A percentile compares a stretch with the other conserved stretches of the same genome.
Evolutionary conservation across 2,888 invertebrate genomes (phyloP).

Genomic region (Parnassius mnemosyne): DNA sequence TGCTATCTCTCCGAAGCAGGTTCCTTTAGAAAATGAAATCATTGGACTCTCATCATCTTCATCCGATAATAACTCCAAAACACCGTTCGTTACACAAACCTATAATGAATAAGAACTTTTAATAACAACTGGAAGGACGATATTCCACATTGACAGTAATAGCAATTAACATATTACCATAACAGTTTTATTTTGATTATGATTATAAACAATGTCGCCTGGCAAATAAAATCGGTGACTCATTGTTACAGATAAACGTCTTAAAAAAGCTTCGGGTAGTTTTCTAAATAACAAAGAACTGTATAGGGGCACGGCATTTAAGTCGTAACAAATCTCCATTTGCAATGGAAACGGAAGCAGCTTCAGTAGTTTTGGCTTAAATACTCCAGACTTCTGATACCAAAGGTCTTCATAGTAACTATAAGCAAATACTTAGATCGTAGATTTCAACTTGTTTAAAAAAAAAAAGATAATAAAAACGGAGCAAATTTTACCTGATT

Average conservation of each 20-base stretch:
- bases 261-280: slow-evolving; percentile 75
- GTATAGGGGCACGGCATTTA: slow-evolving; percentile 73
- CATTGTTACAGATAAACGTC: slow-evolving; percentile 74
- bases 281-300: slow-evolving; percentile 75
- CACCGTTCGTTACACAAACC: slow-evolving; percentile 75
- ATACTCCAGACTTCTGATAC: slow-evolving; percentile 76
- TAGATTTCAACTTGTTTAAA: too few species aligned
- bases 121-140: not conserved
- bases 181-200: slow-evolving; percentile 73
- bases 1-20: slow-evolving; percentile 77
- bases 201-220: slow-evolving; percentile 73
- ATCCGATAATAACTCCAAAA: slow-evolving; percentile 72
- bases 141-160: not conserved
- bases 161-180: slow-evolving; percentile 57
- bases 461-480: too few species aligned
- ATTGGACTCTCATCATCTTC: slow-evolving; percentile 79
- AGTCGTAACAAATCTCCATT: slow-evolving; percentile 76
- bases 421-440: not conserved
- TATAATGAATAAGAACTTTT: slow-evolving; percentile 32
- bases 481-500: slow-evolving; percentile 48
- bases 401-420: slow-evolving; percentile 78
- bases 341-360: slow-evolving; percentile 70
- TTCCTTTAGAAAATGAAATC: slow-evolving; percentile 74
- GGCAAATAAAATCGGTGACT: slow-evolving; percentile 76
- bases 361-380: slow-evolving; percentile 62